Conservation (phyloP, 2,797 vertebrate genomes). For the Peromyscus aztecus region DNA sequence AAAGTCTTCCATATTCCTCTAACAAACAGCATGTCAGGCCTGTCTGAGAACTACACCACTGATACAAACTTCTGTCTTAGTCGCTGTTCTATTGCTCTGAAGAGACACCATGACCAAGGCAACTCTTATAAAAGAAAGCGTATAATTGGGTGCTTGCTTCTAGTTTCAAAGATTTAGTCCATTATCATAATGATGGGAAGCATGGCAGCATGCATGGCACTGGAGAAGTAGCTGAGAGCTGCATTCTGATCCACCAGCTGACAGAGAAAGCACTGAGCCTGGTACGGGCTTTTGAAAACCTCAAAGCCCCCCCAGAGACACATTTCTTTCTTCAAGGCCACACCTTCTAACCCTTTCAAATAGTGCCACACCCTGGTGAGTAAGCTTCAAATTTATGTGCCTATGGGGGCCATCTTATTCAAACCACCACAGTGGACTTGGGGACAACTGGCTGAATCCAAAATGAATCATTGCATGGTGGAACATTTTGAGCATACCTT, state of each 20-base stretch:
- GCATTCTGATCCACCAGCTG: background rate
- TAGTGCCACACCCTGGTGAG: background rate
- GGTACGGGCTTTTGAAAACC: background rate
- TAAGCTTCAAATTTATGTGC: background rate
- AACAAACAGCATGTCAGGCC: background rate
- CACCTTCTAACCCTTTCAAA: background rate
- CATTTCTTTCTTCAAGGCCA: background rate
- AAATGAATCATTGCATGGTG: background rate
- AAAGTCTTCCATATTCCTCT: background rate
- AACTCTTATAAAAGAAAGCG: background rate
- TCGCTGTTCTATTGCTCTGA: background rate
- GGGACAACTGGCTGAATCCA: background rate
- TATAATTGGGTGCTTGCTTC: background rate
- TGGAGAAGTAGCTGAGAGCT: background rate
- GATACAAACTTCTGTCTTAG: background rate
- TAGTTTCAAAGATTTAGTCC: background rate
- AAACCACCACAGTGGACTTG: background rate
- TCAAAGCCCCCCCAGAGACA: background rate
- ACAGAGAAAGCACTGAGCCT: background rate
- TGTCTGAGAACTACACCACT: background rate
- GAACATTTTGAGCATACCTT: background rate
- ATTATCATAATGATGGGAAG: background rate
- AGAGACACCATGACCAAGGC: background rate
- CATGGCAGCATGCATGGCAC: background rate
- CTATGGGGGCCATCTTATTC: background rate